A percentile compares a stretch with the other conserved stretches of the same genome.
phyloP scores from a whole-genome alignment of 1,140 invertebrate genomes.

The Metopolophium dirhodum region DNA sequence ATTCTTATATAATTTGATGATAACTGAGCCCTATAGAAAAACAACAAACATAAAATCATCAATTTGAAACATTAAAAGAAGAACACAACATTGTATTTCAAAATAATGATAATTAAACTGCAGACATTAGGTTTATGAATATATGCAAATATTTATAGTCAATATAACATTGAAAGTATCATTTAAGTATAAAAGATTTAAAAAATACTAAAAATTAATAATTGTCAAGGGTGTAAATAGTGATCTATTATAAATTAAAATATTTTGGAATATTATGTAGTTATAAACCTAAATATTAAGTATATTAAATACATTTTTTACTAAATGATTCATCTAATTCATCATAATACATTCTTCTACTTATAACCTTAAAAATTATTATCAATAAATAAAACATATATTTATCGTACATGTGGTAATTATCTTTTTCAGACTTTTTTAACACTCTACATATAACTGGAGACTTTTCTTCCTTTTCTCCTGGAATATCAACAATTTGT shows the following conservation, averaged over 20 bases:
- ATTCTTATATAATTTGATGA: slow-evolving; percentile 75
- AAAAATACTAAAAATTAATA: no score
- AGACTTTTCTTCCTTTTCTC: not conserved
- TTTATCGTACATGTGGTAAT: slow-evolving; percentile 5
- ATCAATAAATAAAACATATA: not conserved
- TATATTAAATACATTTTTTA: no score
- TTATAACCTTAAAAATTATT: not conserved
- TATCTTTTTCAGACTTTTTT: not conserved
- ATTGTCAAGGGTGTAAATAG: no score
- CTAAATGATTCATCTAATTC: not conserved
- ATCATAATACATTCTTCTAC: not conserved
- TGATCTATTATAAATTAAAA: not conserved
- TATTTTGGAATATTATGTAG: not conserved
- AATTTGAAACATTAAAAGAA: not conserved
- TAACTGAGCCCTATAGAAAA: slow-evolving; percentile 47
- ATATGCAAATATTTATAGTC: not conserved
- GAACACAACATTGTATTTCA: not conserved
- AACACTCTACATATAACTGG: slow-evolving; percentile 22
- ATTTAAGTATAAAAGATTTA: not conserved
- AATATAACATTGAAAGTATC: not conserved
- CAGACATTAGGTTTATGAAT: not conserved
- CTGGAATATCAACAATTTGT: no score
- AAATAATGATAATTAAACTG: not conserved
- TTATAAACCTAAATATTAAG: not conserved
- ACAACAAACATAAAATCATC: not conserved